Evolutionary conservation across 2,888 invertebrate species (phyloP), one percentile per base, ranked within the genome.

Genomic region (Thecocarcelia acutangulata): DNA sequence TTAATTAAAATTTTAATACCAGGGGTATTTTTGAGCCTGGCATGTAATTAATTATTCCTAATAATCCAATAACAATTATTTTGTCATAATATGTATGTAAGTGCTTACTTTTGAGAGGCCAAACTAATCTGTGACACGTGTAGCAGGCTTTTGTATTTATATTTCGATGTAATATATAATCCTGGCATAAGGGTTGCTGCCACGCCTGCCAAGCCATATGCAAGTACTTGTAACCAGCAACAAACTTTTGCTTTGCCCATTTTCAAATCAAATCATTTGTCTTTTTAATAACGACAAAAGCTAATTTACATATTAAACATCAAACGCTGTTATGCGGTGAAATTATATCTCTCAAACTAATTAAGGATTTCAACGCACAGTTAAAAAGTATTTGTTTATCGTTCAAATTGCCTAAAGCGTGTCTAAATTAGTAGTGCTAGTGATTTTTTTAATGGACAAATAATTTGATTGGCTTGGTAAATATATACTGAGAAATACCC

Each of bases 241-340:
- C 1, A 21, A 64, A 40, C 17, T 40, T 66, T 48, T 58, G 1
- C 28, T 58, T 33, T 37, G 54, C 15, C 8, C 9, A 48, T 48
- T 40, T 64, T 13, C 9, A 56, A 68, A 74, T 50, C 17, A 54
- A 69, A 61, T 79, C 63, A 68, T 64, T 48, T 46, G 15, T 48
- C 50, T 52, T 44, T 37, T 15, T 44, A 63, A 54, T 50, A 56
- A 75, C 33, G 80, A 70, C 58, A 75, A 40, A 42, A 46, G 70
- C 64, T 64, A 80, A 80, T 80, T 80, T 70, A 58, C 75, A 66
- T 80, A 54, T 15, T 44, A 63, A 58, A 48, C 50, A 63, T 50
- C 37, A 74, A 28, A 69, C 40, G 17, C 52, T 9, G 2, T 50
- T 64, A 24, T 74, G 74, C 52, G 69, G 74, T 59, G 46, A 42